phyloP scores from a whole-genome alignment of 2,888 invertebrate genomes.

The Ischnura elegans region DNA sequence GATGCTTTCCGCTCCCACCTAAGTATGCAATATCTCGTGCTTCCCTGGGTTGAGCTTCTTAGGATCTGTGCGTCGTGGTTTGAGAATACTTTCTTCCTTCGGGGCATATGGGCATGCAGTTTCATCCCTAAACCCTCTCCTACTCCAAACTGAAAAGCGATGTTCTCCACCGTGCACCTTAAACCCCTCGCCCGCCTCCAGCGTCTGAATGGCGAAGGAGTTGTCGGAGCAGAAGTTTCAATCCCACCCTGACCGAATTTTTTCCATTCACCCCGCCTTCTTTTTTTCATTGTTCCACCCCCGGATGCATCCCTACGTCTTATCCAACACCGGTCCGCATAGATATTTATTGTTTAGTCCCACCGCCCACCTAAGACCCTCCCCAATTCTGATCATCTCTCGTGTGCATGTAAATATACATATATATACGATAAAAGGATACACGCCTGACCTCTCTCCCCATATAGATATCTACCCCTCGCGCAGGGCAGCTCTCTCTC shows the following conservation, averaged over 20 bases:
- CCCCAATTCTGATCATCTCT: neutral
- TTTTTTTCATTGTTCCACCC: neutral
- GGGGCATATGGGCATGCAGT: constrained; percentile 51
- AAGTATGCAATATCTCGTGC: constrained; percentile 7
- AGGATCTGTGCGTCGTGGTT: neutral
- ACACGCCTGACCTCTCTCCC: neutral
- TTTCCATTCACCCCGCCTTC: neutral
- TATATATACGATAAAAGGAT: too few relatives aligned
- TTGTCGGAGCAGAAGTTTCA: constrained; percentile 44
- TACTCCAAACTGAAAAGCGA: neutral
- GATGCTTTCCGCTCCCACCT: too few relatives aligned
- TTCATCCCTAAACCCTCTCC: neutral
- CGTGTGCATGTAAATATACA: neutral
- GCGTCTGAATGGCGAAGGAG: neutral
- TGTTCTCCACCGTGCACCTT: neutral
- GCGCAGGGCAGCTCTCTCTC: neutral
- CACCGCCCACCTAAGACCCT: neutral
- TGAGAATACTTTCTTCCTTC: too few relatives aligned
- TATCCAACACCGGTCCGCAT: neutral
- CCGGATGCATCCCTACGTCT: neutral
- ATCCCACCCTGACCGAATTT: neutral
- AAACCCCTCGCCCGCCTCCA: neutral
- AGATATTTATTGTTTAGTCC: constrained; percentile 51
- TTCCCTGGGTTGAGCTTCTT: neutral
- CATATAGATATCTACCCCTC: neutral